Conservation (phyloP, 2,113 vertebrate genomes). For the Cyprinodon tularosa region DNA sequence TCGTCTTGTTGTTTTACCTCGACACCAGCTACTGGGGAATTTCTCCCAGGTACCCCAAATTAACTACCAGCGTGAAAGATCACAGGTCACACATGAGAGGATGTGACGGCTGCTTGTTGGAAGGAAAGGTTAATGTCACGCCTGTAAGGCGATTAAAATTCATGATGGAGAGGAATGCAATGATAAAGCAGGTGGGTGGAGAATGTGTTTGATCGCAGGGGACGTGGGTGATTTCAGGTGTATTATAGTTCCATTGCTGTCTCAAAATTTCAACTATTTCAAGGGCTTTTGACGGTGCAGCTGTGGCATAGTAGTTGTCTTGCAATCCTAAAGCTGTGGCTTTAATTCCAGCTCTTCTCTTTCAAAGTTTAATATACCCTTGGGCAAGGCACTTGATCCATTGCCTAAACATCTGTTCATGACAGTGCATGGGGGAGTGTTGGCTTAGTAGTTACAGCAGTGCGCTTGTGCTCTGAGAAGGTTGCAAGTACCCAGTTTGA, state of each 20-base stretch:
- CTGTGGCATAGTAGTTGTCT: no score
- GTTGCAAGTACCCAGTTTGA: no score
- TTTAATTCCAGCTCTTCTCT: no score
- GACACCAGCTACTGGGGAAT: conserved; percentile 1
- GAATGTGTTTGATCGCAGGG: neutral
- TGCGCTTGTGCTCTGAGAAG: no score
- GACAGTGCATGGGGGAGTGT: no score
- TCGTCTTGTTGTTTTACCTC: conserved; percentile 10
- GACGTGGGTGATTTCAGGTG: neutral
- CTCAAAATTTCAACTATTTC: no score
- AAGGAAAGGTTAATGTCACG: conserved; percentile 68
- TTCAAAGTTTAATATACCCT: no score
- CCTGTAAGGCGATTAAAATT: conserved; percentile 65
- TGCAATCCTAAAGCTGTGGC: no score
- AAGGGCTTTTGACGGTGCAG: no score
- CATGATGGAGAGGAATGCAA: conserved; percentile 16
- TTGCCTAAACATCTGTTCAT: no score
- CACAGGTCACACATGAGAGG: conserved; percentile 65
- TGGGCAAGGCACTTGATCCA: no score
- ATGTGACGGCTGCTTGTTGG: conserved; percentile 51
- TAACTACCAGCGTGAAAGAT: conserved; percentile 49
- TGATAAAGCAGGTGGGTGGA: neutral
- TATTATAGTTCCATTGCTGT: neutral
- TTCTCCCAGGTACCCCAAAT: conserved; percentile 43
- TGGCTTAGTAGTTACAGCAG: no score